These are phyloP conservation scores for Echinops telfairi DNA, from an alignment of 2,113 vertebrate genomes.

Conservation along the genomic window DNA sequence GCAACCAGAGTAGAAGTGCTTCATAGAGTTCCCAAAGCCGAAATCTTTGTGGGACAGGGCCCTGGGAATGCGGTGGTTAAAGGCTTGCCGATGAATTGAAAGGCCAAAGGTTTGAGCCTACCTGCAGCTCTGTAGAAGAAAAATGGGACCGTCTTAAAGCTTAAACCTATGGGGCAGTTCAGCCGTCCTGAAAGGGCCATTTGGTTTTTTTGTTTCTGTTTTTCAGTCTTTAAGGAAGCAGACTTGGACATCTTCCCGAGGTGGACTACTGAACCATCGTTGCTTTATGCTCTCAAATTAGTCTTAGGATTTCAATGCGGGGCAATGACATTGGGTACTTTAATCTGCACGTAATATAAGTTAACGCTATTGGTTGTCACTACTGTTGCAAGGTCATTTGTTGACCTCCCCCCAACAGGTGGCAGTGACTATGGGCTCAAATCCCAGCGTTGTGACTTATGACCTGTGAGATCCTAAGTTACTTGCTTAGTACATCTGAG, in stretches of 20 bases:
- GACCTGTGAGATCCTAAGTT: neutral
- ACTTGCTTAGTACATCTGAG: neutral
- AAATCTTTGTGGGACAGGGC: neutral
- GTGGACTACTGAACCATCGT: neutral
- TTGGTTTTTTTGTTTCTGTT: neutral
- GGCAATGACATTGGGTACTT: neutral
- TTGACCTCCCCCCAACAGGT: neutral
- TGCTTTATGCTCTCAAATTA: neutral
- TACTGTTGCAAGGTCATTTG: no score
- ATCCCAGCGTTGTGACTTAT: neutral
- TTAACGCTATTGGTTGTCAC: no score
- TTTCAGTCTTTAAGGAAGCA: neutral
- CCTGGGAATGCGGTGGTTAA: neutral
- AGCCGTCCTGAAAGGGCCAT: neutral
- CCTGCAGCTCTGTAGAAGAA: neutral
- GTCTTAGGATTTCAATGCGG: neutral
- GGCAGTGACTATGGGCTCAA: neutral
- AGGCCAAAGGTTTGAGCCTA: neutral
- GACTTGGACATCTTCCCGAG: neutral
- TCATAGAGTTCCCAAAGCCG: neutral
- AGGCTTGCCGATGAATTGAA: neutral
- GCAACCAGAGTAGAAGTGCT: neutral
- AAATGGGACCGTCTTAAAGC: neutral
- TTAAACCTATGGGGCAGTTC: neutral
- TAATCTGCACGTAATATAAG: neutral